Evolutionary conservation across 2,113 vertebrate genomes (phyloP).

Genomic region (Tyrannus savana): DNA sequence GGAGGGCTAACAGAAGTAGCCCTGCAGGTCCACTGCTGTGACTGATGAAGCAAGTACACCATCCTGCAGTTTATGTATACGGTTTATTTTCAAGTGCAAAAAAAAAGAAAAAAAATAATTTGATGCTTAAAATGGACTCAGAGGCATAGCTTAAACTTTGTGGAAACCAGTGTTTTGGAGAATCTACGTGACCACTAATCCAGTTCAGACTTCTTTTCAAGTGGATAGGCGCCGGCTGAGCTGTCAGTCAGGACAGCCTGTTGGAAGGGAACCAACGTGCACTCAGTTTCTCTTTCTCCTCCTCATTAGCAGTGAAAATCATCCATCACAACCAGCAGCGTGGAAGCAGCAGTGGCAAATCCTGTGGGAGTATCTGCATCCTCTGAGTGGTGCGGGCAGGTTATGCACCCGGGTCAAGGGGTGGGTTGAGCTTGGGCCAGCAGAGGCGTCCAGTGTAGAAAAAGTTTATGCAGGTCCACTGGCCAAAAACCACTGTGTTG

Average conservation of each 20-base stretch:
- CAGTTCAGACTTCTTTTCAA: background rate
- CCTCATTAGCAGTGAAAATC: slow-evolving; percentile 32
- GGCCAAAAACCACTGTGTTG: background rate
- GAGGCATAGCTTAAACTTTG: background rate
- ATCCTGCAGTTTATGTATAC: background rate
- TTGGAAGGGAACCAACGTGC: slow-evolving; percentile 23
- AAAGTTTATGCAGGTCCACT: background rate
- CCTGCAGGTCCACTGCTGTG: background rate
- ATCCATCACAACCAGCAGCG: background rate
- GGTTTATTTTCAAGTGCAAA: background rate
- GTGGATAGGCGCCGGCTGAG: background rate
- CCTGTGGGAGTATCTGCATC: background rate
- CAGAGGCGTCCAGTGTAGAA: background rate
- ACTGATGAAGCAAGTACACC: background rate
- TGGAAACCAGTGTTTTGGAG: background rate
- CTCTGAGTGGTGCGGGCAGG: background rate
- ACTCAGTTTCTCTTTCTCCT: slow-evolving; percentile 24
- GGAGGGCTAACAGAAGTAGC: background rate
- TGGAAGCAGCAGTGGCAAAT: background rate
- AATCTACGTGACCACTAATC: background rate
- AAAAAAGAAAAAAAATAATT: background rate
- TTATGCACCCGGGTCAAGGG: background rate
- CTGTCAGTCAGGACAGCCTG: slow-evolving; percentile 2
- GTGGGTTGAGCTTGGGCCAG: background rate
- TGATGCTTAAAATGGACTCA: background rate